Conservation (phyloP, 2,888 invertebrate species). For the Charanyca ferruginea region DNA sequence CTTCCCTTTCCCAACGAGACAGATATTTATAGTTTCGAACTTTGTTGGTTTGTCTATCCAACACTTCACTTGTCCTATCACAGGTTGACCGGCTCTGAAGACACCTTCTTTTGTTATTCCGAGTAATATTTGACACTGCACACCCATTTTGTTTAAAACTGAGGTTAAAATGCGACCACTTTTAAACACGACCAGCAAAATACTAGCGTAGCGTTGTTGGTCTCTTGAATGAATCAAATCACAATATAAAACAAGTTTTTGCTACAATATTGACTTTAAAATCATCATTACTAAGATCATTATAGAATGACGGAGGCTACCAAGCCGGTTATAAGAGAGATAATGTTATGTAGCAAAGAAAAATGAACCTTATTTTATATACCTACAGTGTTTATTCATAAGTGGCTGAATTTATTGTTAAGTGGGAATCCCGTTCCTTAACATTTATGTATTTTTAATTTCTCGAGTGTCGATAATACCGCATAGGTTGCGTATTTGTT, state of each 20-base stretch:
- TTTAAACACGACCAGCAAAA: not conserved
- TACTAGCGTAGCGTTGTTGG: slow-evolving; percentile 9
- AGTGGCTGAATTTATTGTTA: not conserved
- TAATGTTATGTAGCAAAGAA: slow-evolving; percentile 15
- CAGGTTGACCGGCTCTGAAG: slow-evolving; percentile 57
- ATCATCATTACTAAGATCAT: not conserved
- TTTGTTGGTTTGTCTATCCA: slow-evolving; percentile 59
- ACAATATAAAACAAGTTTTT: too few species aligned
- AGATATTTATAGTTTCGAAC: slow-evolving; percentile 55
- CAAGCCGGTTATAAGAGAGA: not conserved
- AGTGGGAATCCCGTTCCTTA: not conserved
- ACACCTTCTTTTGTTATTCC: slow-evolving; percentile 55
- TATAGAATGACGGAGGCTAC: not conserved
- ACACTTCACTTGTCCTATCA: slow-evolving; percentile 65
- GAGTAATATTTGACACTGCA: slow-evolving; percentile 62
- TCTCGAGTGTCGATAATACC: too few species aligned
- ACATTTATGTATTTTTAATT: not conserved
- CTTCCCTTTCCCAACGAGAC: slow-evolving; percentile 62
- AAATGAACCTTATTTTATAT: not conserved
- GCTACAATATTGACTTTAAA: slow-evolving; percentile 6
- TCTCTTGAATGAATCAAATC: not conserved
- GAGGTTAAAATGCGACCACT: not conserved
- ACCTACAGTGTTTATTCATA: not conserved
- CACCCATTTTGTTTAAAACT: slow-evolving; percentile 38
- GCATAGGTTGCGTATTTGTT: too few species aligned